Evolutionary conservation across 2,888 invertebrate genomes (phyloP).

Genomic region (Branchellion lobata): DNA sequence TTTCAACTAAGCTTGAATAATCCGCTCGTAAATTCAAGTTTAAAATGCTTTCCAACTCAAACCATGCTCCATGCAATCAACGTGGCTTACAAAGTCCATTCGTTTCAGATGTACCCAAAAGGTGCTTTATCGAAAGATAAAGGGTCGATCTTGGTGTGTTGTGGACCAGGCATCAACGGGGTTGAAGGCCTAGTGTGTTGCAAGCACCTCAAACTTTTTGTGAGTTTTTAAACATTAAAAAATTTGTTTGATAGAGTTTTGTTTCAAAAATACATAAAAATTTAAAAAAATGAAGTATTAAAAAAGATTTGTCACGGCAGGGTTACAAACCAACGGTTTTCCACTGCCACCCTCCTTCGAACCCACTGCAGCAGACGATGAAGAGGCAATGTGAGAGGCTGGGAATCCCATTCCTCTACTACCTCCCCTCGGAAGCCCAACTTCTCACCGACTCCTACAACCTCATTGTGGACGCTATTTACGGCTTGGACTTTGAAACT

Average conservation of each 20-base stretch:
- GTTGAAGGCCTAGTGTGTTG: constrained; percentile 97
- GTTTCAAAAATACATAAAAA: background rate
- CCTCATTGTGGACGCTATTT: constrained; percentile 87
- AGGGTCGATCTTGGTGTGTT: constrained; percentile 67
- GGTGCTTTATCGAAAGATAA: constrained; percentile 58
- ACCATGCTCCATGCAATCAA: too few relatives aligned
- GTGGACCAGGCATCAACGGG: constrained; percentile 92
- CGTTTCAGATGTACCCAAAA: constrained; percentile 53
- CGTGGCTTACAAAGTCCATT: too few relatives aligned
- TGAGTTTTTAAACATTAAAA: constrained; percentile 54
- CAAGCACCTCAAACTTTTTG: constrained; percentile 83
- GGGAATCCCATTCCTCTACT: constrained; percentile 72
- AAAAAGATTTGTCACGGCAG: constrained; percentile 55
- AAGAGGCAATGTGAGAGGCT: constrained; percentile 77
- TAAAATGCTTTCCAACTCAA: too few relatives aligned
- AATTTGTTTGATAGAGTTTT: too few relatives aligned
- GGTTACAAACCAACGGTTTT: constrained; percentile 78
- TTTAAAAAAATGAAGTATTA: background rate
- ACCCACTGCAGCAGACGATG: constrained; percentile 78
- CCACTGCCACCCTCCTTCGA: constrained; percentile 84
- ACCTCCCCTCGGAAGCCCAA: constrained; percentile 59
- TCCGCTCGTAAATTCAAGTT: too few relatives aligned
- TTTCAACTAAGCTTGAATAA: too few relatives aligned
- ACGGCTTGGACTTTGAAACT: constrained; percentile 79
- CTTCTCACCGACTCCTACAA: constrained; percentile 66